Percentiles rank a stretch among this genome's conserved stretches.
Evolutionary conservation across 2,113 vertebrate genomes (phyloP).

Genomic region (Cettia cetti): DNA sequence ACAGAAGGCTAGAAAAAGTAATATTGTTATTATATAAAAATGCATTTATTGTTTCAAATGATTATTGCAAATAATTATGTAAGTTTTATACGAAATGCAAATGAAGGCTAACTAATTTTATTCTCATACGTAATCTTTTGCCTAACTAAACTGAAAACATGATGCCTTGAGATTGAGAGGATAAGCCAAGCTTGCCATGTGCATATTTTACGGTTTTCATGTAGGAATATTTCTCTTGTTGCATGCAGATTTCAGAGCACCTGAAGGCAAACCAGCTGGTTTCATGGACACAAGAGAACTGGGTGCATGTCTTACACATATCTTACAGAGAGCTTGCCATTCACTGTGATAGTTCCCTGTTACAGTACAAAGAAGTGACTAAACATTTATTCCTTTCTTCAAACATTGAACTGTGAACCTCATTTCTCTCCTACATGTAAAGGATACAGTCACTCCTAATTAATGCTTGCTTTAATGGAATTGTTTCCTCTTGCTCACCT

Average conservation of each 20-base stretch:
- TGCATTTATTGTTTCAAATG: not conserved
- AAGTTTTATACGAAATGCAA: not conserved
- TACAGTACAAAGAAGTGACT: not conserved
- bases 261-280: not conserved
- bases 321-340: not conserved
- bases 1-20: not conserved
- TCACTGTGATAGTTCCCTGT: not conserved
- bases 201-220: not conserved
- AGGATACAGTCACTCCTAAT: not conserved
- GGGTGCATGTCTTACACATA: not conserved
- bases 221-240: not conserved
- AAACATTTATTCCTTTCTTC: not conserved
- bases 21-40: not conserved
- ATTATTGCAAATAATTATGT: not conserved
- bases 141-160: not conserved
- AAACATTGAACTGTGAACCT: not conserved
- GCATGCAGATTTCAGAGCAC: not conserved
- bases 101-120: not conserved
- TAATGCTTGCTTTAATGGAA: not conserved
- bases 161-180: not conserved
- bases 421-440: not conserved
- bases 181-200: not conserved
- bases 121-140: not conserved
- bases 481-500: not conserved
- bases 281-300: not conserved